A percentile compares a stretch with the other conserved stretches of the same genome.
Evolutionary conservation across 2,888 invertebrate genomes (phyloP).

Genomic region (Archips xylosteana): DNA sequence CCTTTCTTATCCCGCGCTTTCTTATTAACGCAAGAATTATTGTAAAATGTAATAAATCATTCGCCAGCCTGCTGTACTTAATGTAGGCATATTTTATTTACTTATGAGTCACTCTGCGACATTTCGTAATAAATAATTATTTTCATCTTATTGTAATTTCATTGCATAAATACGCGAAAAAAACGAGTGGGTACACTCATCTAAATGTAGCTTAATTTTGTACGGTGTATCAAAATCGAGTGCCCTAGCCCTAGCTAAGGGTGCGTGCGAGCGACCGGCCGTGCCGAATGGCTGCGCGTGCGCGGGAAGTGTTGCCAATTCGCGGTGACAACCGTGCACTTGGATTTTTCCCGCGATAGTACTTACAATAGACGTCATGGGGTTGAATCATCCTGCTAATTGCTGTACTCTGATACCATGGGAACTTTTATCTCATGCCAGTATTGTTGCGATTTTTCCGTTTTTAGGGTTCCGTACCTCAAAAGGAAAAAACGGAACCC

Average conservation of each 20-base stretch:
- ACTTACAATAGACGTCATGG: slow-evolving; percentile 50
- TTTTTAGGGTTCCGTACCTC: too few species aligned
- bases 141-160: not conserved
- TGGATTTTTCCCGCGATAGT: slow-evolving; percentile 62
- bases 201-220: slow-evolving; percentile 25
- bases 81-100: too few species aligned
- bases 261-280: slow-evolving; percentile 47
- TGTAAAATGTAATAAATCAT: too few species aligned
- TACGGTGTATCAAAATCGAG: slow-evolving; percentile 40
- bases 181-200: not conserved
- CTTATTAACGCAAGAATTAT: too few species aligned
- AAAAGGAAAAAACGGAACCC: too few species aligned
- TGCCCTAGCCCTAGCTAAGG: slow-evolving; percentile 40
- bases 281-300: slow-evolving; percentile 67
- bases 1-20: too few species aligned
- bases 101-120: too few species aligned
- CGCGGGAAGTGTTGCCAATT: slow-evolving; percentile 57
- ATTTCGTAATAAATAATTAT: too few species aligned
- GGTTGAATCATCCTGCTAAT: slow-evolving; percentile 61
- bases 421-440: slow-evolving; percentile 31
- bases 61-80: too few species aligned
- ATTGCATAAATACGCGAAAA: not conserved
- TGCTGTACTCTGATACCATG: slow-evolving; percentile 42
- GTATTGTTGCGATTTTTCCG: slow-evolving; percentile 30
- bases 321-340: slow-evolving; percentile 71